A percentile compares a stretch with the other conserved stretches of the same genome.
These are phyloP conservation scores for Narcine bancroftii DNA, from an alignment of 2,113 vertebrate species.

Conservation along the genomic window DNA sequence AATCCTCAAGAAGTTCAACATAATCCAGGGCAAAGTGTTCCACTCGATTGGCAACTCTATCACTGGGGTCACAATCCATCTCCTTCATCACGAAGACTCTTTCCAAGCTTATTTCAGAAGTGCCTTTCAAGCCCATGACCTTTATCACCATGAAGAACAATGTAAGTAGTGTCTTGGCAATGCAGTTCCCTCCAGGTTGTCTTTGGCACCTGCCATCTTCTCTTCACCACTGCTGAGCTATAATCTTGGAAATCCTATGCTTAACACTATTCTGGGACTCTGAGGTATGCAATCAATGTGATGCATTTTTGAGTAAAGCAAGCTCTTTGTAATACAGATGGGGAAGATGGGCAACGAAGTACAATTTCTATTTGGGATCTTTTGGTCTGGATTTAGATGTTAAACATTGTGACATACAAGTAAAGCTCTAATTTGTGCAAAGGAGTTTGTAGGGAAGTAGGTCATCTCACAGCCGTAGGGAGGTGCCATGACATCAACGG, in stretches of 20 bases:
- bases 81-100: background rate
- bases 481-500: background rate
- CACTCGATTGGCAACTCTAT: background rate
- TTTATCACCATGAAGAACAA: background rate
- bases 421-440: background rate
- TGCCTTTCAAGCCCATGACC: background rate
- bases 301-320: background rate
- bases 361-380: background rate
- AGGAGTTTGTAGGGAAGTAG: background rate
- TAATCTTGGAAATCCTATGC: background rate
- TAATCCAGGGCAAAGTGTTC: background rate
- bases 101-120: background rate
- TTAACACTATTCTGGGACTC: background rate
- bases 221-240: background rate
- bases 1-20: background rate
- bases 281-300: background rate
- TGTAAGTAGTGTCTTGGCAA: background rate
- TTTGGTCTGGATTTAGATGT: background rate
- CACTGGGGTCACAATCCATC: background rate
- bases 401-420: background rate
- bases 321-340: background rate
- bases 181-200: background rate
- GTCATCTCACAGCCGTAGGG: background rate
- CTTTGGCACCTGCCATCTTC: background rate
- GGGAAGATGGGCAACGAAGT: background rate